Evolutionary conservation across 37 sponge, comb jelly and placozoan genomes (phyloP), one percentile per base, ranked within the genome.

Genomic region (Cliona cf. orientalis): DNA sequence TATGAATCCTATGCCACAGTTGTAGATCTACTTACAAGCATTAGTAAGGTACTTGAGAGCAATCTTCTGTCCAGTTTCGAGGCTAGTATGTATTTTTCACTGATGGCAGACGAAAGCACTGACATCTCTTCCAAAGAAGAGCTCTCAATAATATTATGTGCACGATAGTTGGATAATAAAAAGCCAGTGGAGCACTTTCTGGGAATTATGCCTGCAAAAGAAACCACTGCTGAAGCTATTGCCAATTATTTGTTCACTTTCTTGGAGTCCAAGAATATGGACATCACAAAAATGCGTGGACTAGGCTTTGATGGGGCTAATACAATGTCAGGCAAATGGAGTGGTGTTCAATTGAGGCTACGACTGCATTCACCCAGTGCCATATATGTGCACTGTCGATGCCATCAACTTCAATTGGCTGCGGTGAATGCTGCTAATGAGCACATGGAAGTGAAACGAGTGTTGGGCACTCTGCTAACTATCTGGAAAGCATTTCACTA

Each of bases 231-330:
- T 46, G 29, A 69, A 53, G 80, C 80, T 28, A 66, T 80, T 46
- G 22, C 80, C 31, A 32, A 42, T 68, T 80, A 80, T 37, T 42
- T 80, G 28, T 58, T 42, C 5, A 42, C 3, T 58, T 81, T 81
- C 35, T 44, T 81, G 57, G 32, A 81, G 33, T 72, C 73, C 33
- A 82, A 59, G 45, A 42, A 35, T 31, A 66, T 79, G n/a, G 57
- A 31, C 5, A 39, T 79, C 31, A 42, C 32, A 7, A 79, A 42
- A 28, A 79, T 79, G 80, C 77, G 77, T 32, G 77, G 77, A 35
- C 74, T 82, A 44, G 74, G 83, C 40, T 82, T 82, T 82, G 83
- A 82, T 82, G 83, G 73, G 37, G 62, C 83, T 21, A 82, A 73
- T 46, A 82, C 83, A 1, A 82, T 82, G 83, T 82, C 83, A 39